Percentiles rank a stretch among this genome's conserved stretches.
Evolutionary conservation across 2,888 invertebrate species (phyloP).

Genomic region (Lingula anatina): DNA sequence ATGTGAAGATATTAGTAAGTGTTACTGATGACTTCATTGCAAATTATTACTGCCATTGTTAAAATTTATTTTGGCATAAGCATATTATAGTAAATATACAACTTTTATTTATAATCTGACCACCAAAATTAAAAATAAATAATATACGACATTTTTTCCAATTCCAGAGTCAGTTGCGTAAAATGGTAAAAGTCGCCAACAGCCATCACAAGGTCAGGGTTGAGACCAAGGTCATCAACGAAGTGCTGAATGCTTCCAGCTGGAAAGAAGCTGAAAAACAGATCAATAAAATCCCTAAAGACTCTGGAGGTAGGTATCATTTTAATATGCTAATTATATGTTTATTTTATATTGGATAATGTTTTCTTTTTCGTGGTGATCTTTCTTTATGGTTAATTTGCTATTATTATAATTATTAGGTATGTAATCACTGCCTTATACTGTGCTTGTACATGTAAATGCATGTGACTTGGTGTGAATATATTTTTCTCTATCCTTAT

Average conservation of each 20-base stretch:
- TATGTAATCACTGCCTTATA: too few species aligned
- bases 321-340: too few species aligned
- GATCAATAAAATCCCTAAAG: slow-evolving; percentile 33
- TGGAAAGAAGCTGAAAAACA: slow-evolving; percentile 45
- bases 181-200: slow-evolving; percentile 46
- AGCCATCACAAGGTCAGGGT: slow-evolving; percentile 42
- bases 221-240: slow-evolving; percentile 43
- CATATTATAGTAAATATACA: neutral
- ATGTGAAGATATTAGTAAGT: neutral
- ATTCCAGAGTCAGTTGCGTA: slow-evolving; percentile 40
- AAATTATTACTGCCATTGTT: too few species aligned
- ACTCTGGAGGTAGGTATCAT: slow-evolving; percentile 4
- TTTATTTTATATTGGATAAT: too few species aligned
- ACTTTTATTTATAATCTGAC: too few species aligned
- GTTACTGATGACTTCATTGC: neutral
- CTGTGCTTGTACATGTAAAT: too few species aligned
- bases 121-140: neutral
- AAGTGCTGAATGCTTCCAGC: slow-evolving; percentile 42
- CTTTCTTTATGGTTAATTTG: too few species aligned
- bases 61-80: too few species aligned
- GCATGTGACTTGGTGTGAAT: too few species aligned
- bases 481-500: too few species aligned
- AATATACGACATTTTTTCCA: neutral
- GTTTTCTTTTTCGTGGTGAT: too few species aligned
- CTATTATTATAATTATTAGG: too few species aligned